Evolutionary conservation across 2,113 vertebrate genomes (phyloP).

Genomic region (Catharus minimus): DNA sequence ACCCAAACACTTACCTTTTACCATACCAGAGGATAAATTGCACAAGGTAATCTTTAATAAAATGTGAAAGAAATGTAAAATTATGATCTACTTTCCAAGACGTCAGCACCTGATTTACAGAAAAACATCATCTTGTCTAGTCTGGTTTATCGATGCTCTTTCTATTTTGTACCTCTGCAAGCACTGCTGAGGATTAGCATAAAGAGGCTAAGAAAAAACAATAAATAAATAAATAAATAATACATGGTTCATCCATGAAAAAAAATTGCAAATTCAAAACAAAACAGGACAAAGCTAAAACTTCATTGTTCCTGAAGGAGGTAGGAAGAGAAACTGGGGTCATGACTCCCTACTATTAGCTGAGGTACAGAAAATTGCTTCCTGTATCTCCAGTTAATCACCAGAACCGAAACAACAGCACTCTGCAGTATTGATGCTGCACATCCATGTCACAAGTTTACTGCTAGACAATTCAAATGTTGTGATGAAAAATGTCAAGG

Average conservation of each 20-base stretch:
- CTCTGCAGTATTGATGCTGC: not conserved
- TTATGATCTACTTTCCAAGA: not conserved
- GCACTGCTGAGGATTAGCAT: not conserved
- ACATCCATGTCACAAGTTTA: not conserved
- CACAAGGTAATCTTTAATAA: not conserved
- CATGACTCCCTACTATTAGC: fast-evolving
- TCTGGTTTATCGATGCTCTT: not conserved
- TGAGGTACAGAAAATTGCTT: not conserved
- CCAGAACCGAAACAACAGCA: not conserved
- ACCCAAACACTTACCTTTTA: not conserved
- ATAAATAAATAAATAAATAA: no score
- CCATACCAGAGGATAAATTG: not conserved
- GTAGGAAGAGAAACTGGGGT: not conserved
- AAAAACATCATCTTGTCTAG: not conserved
- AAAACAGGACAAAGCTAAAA: not conserved
- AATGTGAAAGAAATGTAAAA: not conserved
- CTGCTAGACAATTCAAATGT: not conserved
- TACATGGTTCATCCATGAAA: not conserved
- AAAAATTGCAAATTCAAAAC: fast-evolving
- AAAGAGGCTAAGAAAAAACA: not conserved
- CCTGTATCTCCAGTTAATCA: not conserved
- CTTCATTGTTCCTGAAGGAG: not conserved
- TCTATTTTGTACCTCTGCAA: not conserved
- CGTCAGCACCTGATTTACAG: not conserved
- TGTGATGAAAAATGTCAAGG: not conserved